Evolutionary conservation across 2,113 vertebrate species (phyloP), one percentile per base, ranked within the genome.

Genomic region (Chaetura pelagica): DNA sequence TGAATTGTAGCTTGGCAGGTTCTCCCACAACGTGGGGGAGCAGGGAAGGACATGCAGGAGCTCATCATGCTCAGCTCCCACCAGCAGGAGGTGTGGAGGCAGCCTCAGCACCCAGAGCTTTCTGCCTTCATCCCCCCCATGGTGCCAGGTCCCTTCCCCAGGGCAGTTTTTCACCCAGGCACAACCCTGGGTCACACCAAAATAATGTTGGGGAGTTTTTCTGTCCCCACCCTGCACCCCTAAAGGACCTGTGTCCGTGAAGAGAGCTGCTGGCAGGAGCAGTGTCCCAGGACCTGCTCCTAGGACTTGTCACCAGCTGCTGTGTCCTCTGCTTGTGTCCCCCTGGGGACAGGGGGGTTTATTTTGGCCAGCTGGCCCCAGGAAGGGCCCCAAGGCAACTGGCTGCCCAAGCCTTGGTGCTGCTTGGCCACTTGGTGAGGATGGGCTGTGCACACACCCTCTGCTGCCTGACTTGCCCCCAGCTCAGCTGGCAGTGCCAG

Each of bases 241-340:
- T 29, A 40, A 6, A 2, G 19, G 26, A 16, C 8, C 29, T 49
- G n/a, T 49, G 48, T 7, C 26, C 0, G 0, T 12, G 27, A 64
- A 57, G 72, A 15, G 29, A 57, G 16, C 35, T 62, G 42, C 58
- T n/a, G 34, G 18, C 77, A 82, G 68, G 21, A 61, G 35, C 18
- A n/a, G 42, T 12, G 30, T 66, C 29, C 32, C 34, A 30, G 59
- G 54, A 52, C 15, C 55, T 59, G 71, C 57, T 79, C 46, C 20
- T 42, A 24, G 62, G 61, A 27, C 46, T 26, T 57, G 67, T 44
- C 54, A 44, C 0, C 0, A 49, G 44, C 40, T 89, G 76, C 44
- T 76, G 30, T 40, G 52, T 77, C 54, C 68, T 84, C 63, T 85
- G 21, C 66, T 82, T 51, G n/a, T 38, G 12, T 13, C 14, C 32